A percentile compares a stretch with the other conserved stretches of the same genome.
Evolutionary conservation across 1,140 invertebrate species (phyloP).

Genomic region (Megalonaias nervosa): DNA sequence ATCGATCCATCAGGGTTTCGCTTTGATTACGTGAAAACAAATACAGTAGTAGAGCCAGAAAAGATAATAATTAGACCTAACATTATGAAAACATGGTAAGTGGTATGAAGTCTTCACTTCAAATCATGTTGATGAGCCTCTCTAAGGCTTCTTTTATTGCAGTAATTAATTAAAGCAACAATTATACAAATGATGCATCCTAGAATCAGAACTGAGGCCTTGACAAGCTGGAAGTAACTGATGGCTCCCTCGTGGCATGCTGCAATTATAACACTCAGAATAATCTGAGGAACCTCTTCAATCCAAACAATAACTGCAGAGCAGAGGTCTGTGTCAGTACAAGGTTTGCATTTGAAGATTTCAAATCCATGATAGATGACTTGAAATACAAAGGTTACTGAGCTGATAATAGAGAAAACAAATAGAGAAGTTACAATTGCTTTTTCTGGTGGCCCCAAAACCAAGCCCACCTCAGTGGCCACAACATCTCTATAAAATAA

Average conservation of each 20-base stretch:
- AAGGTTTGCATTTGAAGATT: not conserved
- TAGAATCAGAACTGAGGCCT: not conserved
- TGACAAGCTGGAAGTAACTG: not conserved
- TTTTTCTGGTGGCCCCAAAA: not conserved
- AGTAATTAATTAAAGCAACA: too few species aligned
- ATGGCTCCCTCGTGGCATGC: not conserved
- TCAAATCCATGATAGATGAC: not conserved
- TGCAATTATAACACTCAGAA: not conserved
- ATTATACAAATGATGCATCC: not conserved
- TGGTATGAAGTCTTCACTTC: constrained; percentile 39
- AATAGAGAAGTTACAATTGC: not conserved
- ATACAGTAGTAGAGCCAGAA: constrained; percentile 47
- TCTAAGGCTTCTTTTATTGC: constrained; percentile 18
- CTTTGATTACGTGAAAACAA: constrained; percentile 56
- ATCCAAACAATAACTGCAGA: not conserved
- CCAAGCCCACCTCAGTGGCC: not conserved
- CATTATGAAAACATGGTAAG: constrained; percentile 55
- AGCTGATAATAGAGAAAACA: not conserved
- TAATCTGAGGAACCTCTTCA: not conserved
- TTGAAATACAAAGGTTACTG: not conserved
- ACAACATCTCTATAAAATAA: not conserved
- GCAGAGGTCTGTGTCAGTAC: not conserved
- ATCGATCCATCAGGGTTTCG: constrained; percentile 47
- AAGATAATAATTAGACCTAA: constrained; percentile 52
- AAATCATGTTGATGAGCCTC: constrained; percentile 25